Conservation (phyloP, 2,797 vertebrate species). For the Typhlichthys eigenmanni region DNA sequence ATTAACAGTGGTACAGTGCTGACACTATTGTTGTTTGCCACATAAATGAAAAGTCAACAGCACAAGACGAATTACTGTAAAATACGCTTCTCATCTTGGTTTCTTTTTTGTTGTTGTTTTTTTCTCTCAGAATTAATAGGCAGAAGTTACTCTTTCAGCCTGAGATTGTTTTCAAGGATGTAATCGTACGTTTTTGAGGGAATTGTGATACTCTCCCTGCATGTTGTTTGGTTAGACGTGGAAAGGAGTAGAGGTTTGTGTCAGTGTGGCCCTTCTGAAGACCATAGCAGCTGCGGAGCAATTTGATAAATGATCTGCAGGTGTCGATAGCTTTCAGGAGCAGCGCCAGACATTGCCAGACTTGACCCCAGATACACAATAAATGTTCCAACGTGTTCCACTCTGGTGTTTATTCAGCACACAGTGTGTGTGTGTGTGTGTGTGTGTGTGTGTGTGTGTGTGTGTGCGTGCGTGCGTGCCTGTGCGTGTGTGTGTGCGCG, state of each 20-base stretch:
- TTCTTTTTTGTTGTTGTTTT: conserved; percentile 2
- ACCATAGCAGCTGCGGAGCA: conserved; percentile 44
- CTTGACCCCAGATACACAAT: conserved; percentile 61
- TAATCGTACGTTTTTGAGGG: not conserved
- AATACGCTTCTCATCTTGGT: too few species aligned
- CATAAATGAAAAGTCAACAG: conserved; percentile 38
- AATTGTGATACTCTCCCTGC: conserved; percentile 11
- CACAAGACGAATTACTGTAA: conserved; percentile 9
- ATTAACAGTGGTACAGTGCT: conserved; percentile 40
- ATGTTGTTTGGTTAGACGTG: conserved; percentile 18
- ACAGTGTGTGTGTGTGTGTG: conserved; percentile 26
- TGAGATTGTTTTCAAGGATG: conserved; percentile 14
- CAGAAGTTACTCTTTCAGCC: conserved; percentile 10
- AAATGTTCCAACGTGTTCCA: conserved; percentile 59
- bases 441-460: conserved; percentile 1
- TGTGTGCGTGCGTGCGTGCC: not conserved
- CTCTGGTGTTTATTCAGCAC: conserved; percentile 49
- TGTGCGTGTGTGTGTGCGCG: not conserved
- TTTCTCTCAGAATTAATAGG: not conserved
- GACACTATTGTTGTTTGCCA: conserved; percentile 51
- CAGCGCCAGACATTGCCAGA: conserved; percentile 57
- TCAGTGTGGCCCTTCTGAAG: conserved; percentile 42
- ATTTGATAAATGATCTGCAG: conserved; percentile 72
- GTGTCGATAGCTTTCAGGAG: conserved; percentile 55
- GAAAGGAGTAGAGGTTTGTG: conserved; percentile 37